These are phyloP conservation scores for Epizoanthus fatuus DNA, from an alignment of 92 coral and sea anemone genomes.

Conservation along the genomic window DNA sequence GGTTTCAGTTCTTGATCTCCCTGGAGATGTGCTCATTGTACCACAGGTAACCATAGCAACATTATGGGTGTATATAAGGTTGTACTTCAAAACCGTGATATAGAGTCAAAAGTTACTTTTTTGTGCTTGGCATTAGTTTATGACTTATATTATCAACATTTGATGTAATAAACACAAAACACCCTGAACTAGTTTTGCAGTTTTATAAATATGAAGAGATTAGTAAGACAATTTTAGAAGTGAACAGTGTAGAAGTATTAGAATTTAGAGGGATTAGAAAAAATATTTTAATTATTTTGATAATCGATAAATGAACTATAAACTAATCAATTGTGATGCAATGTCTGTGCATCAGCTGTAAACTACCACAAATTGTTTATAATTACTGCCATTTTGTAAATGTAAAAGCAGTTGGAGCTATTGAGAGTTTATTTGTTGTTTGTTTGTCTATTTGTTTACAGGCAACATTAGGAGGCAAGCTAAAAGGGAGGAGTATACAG, in stretches of 20 bases:
- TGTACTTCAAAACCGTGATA: too few species aligned
- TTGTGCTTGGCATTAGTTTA: neutral
- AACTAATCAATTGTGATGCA: too few species aligned
- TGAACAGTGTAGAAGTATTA: too few species aligned
- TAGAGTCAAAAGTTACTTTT: neutral
- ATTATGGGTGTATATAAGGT: too few species aligned
- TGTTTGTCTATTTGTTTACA: constrained; percentile 9
- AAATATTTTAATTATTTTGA: neutral
- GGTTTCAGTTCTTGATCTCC: constrained; percentile 81
- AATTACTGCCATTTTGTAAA: neutral
- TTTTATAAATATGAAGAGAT: too few species aligned
- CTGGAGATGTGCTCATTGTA: constrained; percentile 91
- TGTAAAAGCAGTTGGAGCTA: neutral
- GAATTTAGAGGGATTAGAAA: too few species aligned
- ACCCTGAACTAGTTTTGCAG: too few species aligned
- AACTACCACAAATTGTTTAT: too few species aligned
- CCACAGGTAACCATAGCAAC: constrained; percentile 77
- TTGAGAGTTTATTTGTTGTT: neutral
- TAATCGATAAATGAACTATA: too few species aligned
- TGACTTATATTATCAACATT: neutral
- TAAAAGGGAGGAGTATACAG: constrained; percentile 87
- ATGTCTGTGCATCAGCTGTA: too few species aligned
- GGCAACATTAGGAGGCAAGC: constrained; percentile 91
- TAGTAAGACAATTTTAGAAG: too few species aligned
- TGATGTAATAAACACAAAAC: too few species aligned